Evolutionary conservation across 2,797 vertebrate species (phyloP), one percentile per base, ranked within the genome.

Genomic region (Delichon dasypus): DNA sequence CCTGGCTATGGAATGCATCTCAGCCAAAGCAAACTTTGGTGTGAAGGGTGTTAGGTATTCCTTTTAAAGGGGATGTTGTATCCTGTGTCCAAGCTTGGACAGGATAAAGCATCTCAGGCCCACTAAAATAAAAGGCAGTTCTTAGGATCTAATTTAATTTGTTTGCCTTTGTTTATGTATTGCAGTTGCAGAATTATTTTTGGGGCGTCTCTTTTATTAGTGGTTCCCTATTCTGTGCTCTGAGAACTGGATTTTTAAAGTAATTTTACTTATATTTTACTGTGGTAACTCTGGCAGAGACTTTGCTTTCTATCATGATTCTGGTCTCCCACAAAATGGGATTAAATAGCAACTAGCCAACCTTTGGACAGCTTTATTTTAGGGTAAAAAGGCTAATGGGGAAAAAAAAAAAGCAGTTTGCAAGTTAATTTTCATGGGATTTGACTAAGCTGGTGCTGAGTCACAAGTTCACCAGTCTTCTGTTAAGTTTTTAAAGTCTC

Each of bases 351-450:
- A 84, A 67, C 11, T 32, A 88, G 22, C 21, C 50, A 85, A n/a
- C 30, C 42, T 66, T 74, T 81, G 66, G 36, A 19, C 19, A 64
- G 20, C 48, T 77, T 68, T 79, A 50, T 82, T 91, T 88, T 73
- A 66, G 44, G 34, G 34, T 91, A 30, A 73, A 68, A 89, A 71
- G 11, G 7, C 36, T 81, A 73, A 54, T 55, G 3, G 22, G 1
- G 2, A 1, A 1, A 2, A 30, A 17, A 40, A 45, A 47, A 53
- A 23, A 13, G 0, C 5, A 17, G 10, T 54, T 62, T 71, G 20
- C 21, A 55, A 42, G 48, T 71, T 89, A 44, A 58, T 74, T 88
- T 92, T 65, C n/a, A 12, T 11, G 11, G 17, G 50, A 75, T 75
- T 89, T 75, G 25, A 48, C 29, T 75, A 67, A 78, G 48, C 8